Conservation (phyloP, 1,140 invertebrate species). For the Contarinia nasturtii region DNA sequence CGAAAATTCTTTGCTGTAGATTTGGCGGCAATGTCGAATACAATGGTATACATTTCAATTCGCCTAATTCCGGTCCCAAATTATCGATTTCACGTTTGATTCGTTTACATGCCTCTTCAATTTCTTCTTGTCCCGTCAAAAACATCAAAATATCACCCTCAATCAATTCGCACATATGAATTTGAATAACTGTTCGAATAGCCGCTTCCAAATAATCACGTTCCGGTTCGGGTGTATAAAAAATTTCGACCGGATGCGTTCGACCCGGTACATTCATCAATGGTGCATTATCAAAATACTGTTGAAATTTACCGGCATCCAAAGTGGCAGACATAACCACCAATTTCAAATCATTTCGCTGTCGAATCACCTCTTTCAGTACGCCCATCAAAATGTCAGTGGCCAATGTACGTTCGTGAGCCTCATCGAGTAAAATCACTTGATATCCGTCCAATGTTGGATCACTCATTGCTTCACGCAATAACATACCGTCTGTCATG, state of each 20-base stretch:
- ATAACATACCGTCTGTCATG: slow-evolving; percentile 99
- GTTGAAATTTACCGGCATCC: slow-evolving; percentile 99
- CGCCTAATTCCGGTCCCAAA: slow-evolving; percentile 87
- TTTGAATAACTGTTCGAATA: slow-evolving; percentile 95
- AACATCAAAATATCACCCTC: slow-evolving; percentile 89
- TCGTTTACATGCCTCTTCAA: slow-evolving; percentile 97
- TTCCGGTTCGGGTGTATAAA: slow-evolving; percentile 98
- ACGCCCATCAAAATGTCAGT: slow-evolving; percentile 99
- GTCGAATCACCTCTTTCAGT: slow-evolving; percentile 92
- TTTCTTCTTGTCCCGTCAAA: slow-evolving; percentile 89
- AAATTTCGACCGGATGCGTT: slow-evolving; percentile 90
- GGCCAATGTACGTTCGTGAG: slow-evolving; percentile 94
- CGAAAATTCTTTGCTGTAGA: slow-evolving; percentile 94
- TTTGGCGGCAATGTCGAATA: slow-evolving; percentile 97
- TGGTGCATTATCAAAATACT: slow-evolving; percentile 96
- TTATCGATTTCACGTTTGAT: slow-evolving; percentile 95
- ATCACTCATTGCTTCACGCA: slow-evolving; percentile 98
- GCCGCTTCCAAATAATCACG: slow-evolving; percentile 96
- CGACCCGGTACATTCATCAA: slow-evolving; percentile 95
- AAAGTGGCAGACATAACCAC: slow-evolving; percentile 99
- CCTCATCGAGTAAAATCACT: slow-evolving; percentile 93
- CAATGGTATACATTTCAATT: slow-evolving; percentile 94
- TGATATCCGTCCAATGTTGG: slow-evolving; percentile 94
- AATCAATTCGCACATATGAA: slow-evolving; percentile 96
- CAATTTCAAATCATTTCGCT: slow-evolving; percentile 84